Conservation (phyloP, 2,113 vertebrate species). For the Paracanthobrama guichenoti region DNA sequence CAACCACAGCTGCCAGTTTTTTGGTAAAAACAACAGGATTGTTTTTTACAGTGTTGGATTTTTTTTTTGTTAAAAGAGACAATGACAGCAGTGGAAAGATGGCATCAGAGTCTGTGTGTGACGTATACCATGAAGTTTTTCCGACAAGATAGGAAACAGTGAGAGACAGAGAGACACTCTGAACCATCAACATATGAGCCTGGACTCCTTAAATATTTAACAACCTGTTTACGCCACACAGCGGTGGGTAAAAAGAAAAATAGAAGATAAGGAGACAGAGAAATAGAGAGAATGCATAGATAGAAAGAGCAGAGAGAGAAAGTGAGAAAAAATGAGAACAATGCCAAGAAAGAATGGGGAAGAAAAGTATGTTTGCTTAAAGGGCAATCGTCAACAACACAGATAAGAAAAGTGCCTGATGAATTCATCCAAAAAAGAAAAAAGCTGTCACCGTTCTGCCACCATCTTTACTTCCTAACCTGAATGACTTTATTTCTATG, state of each 20-base stretch:
- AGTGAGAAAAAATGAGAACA: neutral
- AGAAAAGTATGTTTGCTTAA: neutral
- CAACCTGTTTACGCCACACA: slow-evolving; percentile 18
- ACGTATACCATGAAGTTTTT: slow-evolving; percentile 14
- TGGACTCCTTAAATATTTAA: slow-evolving; percentile 48
- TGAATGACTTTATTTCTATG: neutral
- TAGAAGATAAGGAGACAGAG: neutral
- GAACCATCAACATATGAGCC: neutral
- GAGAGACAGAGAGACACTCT: slow-evolving; percentile 2
- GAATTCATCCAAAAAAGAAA: neutral
- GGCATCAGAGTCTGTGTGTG: neutral
- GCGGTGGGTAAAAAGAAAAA: neutral
- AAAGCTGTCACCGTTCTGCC: neutral
- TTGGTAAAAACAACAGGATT: no score
- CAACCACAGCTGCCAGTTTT: no score
- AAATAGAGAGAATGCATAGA: neutral
- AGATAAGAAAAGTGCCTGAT: neutral
- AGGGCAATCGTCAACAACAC: neutral
- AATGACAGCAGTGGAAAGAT: neutral
- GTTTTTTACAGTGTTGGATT: neutral
- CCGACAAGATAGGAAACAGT: slow-evolving; percentile 21
- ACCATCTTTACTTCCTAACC: neutral
- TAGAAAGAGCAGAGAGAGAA: neutral
- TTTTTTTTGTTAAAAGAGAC: neutral
- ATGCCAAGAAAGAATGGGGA: neutral